Base-by-base conservation (phyloP, 2,888 invertebrate genomes). In the Eristalinus sepulchralis region DNA sequence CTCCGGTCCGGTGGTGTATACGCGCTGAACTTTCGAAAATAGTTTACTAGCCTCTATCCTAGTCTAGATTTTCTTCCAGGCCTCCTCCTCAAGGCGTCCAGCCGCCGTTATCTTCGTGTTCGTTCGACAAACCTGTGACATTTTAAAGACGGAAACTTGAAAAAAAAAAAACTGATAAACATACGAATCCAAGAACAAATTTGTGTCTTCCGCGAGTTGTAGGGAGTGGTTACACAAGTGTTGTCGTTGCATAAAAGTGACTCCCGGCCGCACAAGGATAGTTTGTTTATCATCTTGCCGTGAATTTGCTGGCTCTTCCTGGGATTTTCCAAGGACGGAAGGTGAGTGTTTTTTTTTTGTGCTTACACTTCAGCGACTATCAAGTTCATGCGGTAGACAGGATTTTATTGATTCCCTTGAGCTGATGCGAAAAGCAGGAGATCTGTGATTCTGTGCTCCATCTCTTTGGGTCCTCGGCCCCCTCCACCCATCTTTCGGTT, bases 131-230 rank as follows among this genome's bases (percentile, higher is more conserved):
- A n/a, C n/a, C n/a, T 80, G 76, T 81, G 76, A 72, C 20, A 70
- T 3, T 33, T 53, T 10, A 22, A 70, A 64, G 34, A 53, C 67
- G 62, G 0, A 57, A 47, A 47, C 6, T 22, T 2, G 20, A 27
- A 1, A 11, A 5, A 20, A 31, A 34, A 36, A 34, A 11, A 5
- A 1, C 63, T 27, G 63, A 33, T 5, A 20, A 10, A 63, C 13
- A 10, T 75, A n/a, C 8, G 60, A 27, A 33, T n/a, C 31, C 31
- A 13, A 33, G 33, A 36, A 71, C 4, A 60, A 57, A 64, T 59
- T 60, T 33, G 60, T 70, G 83, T 83, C 79, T 84, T 84, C 80
- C 80, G 27, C 27, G 55, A 76, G 63, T 76, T 72, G 24, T 62
- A 59, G 22, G 47, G 47, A 47, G 47, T 47, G 47, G 47, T 47